Conservation (phyloP, 2,113 vertebrate genomes). For the Oreochromis niloticus region DNA sequence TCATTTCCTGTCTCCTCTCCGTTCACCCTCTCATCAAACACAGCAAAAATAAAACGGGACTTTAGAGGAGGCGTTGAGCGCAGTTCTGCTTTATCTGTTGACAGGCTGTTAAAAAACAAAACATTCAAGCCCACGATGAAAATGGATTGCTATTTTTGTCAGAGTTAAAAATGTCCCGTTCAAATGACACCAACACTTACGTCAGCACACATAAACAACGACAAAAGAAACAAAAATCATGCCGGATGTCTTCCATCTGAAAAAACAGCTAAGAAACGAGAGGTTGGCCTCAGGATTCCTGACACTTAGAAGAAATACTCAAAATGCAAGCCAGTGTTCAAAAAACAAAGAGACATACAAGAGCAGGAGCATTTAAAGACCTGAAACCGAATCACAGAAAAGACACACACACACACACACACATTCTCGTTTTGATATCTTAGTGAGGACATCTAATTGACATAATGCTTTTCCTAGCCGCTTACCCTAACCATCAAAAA, state of each 20-base stretch:
- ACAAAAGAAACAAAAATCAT: neutral
- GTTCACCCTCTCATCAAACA: neutral
- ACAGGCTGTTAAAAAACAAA: neutral
- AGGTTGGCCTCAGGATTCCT: neutral
- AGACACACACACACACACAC: neutral
- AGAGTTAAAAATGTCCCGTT: neutral
- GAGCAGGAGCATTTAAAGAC: neutral
- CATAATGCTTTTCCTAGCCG: neutral
- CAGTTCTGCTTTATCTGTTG: neutral
- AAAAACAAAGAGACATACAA: neutral
- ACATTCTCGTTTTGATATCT: neutral
- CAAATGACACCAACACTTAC: neutral
- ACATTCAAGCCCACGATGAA: neutral
- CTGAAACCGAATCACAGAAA: neutral
- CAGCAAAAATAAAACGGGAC: neutral
- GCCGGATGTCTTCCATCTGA: neutral
- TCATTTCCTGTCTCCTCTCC: neutral
- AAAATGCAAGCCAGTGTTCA: neutral
- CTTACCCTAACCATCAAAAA: neutral
- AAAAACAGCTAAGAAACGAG: neutral
- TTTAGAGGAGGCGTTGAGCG: neutral
- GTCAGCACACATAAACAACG: neutral
- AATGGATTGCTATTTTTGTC: slow-evolving; percentile 25
- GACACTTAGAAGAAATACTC: neutral
- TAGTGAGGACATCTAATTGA: neutral